These are phyloP conservation scores for Polymixis lichenea DNA, from an alignment of 2,888 invertebrate genomes.

Conservation along the genomic window DNA sequence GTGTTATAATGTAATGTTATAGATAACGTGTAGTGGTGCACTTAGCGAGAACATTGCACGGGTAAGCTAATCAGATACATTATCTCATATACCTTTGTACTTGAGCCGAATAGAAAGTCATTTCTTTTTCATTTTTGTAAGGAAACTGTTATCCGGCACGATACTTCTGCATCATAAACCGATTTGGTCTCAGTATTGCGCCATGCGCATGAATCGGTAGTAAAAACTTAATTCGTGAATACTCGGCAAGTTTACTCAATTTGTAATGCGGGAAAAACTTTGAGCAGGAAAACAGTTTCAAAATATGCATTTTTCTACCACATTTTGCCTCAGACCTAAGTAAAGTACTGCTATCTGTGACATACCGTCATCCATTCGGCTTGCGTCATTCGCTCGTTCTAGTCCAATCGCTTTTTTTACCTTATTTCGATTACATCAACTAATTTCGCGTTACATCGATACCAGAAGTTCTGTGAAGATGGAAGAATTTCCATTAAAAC, in stretches of 20 bases:
- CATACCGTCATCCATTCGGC: conserved; percentile 71
- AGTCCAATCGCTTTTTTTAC: conserved; percentile 78
- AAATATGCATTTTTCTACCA: conserved; percentile 49
- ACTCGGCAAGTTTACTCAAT: conserved; percentile 25
- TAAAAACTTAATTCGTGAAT: conserved; percentile 32
- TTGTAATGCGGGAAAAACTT: conserved; percentile 44
- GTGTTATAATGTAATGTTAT: conserved; percentile 72
- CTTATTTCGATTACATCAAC: conserved; percentile 83
- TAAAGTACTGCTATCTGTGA: conserved; percentile 61
- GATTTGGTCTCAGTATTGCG: conserved; percentile 26
- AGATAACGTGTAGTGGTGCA: conserved; percentile 77
- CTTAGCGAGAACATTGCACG: conserved; percentile 74
- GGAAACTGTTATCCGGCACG: conserved; percentile 41
- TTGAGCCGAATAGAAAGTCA: conserved; percentile 37
- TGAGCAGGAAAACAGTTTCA: conserved; percentile 61
- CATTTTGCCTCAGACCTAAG: conserved; percentile 37
- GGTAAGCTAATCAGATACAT: conserved; percentile 70
- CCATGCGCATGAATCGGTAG: conserved; percentile 8
- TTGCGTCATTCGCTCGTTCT: conserved; percentile 78
- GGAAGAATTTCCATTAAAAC: conserved; percentile 80
- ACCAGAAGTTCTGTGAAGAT: conserved; percentile 75
- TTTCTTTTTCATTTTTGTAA: conserved; percentile 24
- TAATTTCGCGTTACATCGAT: conserved; percentile 82
- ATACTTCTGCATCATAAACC: conserved; percentile 10
- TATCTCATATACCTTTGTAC: conserved; percentile 57